Base-by-base conservation (phyloP, 2,113 vertebrate genomes). In the Carlito syrichta region DNA sequence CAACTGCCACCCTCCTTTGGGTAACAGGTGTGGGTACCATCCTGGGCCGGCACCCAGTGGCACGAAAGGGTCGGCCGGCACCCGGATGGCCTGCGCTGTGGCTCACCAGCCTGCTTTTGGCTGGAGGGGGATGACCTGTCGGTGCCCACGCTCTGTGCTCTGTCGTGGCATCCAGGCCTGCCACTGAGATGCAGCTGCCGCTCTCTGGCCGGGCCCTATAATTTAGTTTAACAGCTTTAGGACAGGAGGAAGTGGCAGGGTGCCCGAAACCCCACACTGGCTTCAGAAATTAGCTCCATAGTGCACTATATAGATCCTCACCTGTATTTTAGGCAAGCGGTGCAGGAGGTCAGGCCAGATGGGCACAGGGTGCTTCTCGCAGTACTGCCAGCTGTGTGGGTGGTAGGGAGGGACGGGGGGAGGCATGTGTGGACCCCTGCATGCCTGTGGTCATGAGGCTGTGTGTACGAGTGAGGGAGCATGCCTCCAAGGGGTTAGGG, bases 221-320 rank as follows among this genome's bases (percentile, higher is more conserved):
- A 98, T 99, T 98, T 98, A 98, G 94, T 90, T 97, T 97, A 98
- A 98, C 98, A 97, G 98, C 98, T 97, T 98, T 98, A 94, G 96
- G 98, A 97, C 95, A 95, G 95, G 92, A 98, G 98, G 98, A 98
- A 98, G 96, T 87, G 97, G 97, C 66, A 43, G 74, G 94, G 95
- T 95, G 97, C 98, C 94, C 95, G 92, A 98, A 95, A 92, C 95
- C 95, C 98, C 97, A 97, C 97, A 89, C 58, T 93, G 82, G 96
- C 85, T 96, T 89, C 93, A 94, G 58, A 96, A 96, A 83, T 96
- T 69, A 94, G 95, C 93, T 95, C 96, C 48, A 50, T 94, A 52
- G 94, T 73, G 0, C 30, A 60, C 87, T 69, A 81, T 95, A 93
- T 97, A 92, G 88, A 96, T 56, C 95, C 56, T 94, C 86, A 27